Base-by-base conservation (phyloP, 1,140 invertebrate species). In the Drosophila suzukii region DNA sequence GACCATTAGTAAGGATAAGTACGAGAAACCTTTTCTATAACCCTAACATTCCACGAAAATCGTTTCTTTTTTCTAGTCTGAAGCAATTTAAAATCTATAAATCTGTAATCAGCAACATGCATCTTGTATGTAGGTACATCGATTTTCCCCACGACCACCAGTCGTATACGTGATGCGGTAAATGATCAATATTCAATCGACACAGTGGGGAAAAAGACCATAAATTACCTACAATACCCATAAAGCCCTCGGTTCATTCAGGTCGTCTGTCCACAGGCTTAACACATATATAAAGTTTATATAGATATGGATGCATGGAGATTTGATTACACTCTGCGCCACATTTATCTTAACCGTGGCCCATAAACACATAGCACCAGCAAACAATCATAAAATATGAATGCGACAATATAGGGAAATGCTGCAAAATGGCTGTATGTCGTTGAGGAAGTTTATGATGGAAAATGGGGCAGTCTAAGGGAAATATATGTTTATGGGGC, bases 281-380 rank as follows among this genome's bases (percentile, higher is more conserved):
- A 15, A 13, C 55, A 38, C 30, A 44, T 27, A 38, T 32, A 17
- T 17, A 60, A 46, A 13, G 34, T 38, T 30, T 30, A 53, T 39
- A 27, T 41, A 32, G 10, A 51, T 44, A 49, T 36, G 11, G 13
- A 65, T 67, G 49, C 51, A 76, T 76, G 56, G 34, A 36, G 49
- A 68, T 67, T 67, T 67, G 49, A 67, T 67, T 60, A 38, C 63
- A 24, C 20, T 75, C 55, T 67, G 73, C 72, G 62, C 36, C 62
- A 75, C 72, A 76, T 76, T 76, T 76, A 76, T 76, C 73, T 76
- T 55, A 55, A 55, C 44, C 32, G 43, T 56, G 74, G 44, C 44
- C 73, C 73, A 59, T 60, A 77, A 76, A 77, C 56, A 68, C 65
- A 50, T 55, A 20, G 44, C 54, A 10, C 38, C 38, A 36, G 62